A percentile compares a stretch with the other conserved stretches of the same genome.
These are phyloP conservation scores for Temnothorax ravouxi DNA, from an alignment of 2,888 invertebrate genomes.

Conservation along the genomic window DNA sequence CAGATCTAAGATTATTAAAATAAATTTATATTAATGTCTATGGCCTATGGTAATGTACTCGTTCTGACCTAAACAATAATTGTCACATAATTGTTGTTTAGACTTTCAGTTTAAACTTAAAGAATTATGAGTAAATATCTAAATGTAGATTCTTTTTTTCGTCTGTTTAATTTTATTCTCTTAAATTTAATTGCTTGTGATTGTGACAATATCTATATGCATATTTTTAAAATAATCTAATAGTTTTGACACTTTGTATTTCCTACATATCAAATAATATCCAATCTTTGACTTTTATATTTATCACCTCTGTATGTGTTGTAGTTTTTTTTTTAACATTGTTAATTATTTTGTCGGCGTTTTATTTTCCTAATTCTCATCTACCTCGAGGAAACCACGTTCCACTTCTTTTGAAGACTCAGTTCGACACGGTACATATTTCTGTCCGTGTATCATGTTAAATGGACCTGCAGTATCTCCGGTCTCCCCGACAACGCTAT, in stretches of 20 bases:
- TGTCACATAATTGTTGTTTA: neutral
- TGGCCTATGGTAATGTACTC: neutral
- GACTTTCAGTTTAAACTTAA: neutral
- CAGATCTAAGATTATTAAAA: conserved; percentile 6
- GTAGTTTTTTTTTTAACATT: neutral
- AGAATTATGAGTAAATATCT: neutral
- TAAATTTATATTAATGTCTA: conserved; percentile 16
- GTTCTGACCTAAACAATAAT: neutral
- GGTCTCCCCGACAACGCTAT: conserved; percentile 73
- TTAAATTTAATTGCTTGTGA: neutral
- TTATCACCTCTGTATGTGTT: neutral
- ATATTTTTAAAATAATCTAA: neutral
- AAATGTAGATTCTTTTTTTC: neutral
- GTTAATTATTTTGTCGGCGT: neutral
- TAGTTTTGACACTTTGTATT: neutral
- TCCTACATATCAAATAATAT: neutral
- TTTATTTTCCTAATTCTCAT: neutral
- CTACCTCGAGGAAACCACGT: neutral
- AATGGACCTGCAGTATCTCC: conserved; percentile 50
- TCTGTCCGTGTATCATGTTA: conserved; percentile 35
- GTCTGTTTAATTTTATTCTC: neutral
- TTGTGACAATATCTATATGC: neutral
- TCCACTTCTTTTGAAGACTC: neutral
- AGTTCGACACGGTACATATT: neutral
- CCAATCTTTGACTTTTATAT: neutral